Base-by-base conservation (phyloP, 2,113 vertebrate genomes). In the Corvus moneduloides region DNA sequence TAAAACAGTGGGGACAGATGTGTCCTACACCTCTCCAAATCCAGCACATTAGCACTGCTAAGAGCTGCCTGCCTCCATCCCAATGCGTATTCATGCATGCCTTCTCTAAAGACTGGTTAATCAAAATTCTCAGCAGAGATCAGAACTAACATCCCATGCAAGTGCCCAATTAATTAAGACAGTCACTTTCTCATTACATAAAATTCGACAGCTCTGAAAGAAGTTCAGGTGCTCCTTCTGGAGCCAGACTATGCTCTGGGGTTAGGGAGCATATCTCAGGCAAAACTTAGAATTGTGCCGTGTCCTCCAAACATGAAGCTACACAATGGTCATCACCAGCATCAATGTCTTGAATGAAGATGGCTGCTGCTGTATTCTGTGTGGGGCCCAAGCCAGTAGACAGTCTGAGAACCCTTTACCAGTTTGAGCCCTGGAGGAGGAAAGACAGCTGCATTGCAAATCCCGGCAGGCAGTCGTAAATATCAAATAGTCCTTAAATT, bases 111-210 rank as follows among this genome's bases (percentile, higher is more conserved):
- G 54, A 68, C 10, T 76, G 22, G 73, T 90, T 88, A 66, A 84
- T 80, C 89, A 69, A 64, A 90, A 88, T 83, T 68, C 76, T 86
- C 86, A 44, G 48, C 82, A 72, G 78, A 92, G 58, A 79, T 93
- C 79, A 80, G 59, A 92, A 44, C 54, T 48, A 83, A 52, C 62
- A 80, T 73, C 76, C 91, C 55, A 80, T 5, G 0, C 26, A 56
- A 90, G 41, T 52, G 55, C 46, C 86, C 72, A 77, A 86, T 63
- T 86, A 62, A 88, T 90, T 89, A 90, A 93, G 75, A 54, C 49
- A 73, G 76, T 64, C 62, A 44, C 27, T 61, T 6, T 85, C 37
- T 64, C 72, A 30, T 86, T 58, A 33, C 14, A 16, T 49, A 18
- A 86, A 89, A 81, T 41, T n/a, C 14, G 12, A 62, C 28, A 39